These are phyloP conservation scores for Andrena camellia DNA, from an alignment of 2,888 invertebrate genomes.

Conservation along the genomic window DNA sequence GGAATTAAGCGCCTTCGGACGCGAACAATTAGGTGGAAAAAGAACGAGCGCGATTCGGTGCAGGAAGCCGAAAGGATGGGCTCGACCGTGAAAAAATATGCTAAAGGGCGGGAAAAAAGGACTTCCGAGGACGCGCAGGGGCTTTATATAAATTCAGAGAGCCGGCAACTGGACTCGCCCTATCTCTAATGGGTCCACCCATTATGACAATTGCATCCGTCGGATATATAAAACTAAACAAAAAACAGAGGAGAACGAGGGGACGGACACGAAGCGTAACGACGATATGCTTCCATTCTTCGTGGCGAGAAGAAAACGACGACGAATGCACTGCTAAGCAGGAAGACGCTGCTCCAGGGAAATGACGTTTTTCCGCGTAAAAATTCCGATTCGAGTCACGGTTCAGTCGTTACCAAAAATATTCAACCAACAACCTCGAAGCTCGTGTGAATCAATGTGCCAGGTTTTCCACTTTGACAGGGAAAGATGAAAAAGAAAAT, in stretches of 20 bases:
- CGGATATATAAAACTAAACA: constrained; percentile 70
- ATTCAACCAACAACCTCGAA: neutral
- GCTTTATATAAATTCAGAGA: constrained; percentile 77
- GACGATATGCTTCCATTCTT: constrained; percentile 24
- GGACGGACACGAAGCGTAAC: constrained; percentile 41
- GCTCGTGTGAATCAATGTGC: constrained; percentile 20
- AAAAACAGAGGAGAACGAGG: constrained; percentile 46
- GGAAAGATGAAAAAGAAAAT: constrained; percentile 2
- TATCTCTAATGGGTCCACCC: constrained; percentile 70
- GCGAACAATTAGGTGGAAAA: constrained; percentile 58
- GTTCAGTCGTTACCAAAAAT: neutral
- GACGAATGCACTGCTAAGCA: neutral
- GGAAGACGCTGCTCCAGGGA: too few species aligned
- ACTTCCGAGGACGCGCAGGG: constrained; percentile 59
- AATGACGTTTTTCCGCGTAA: neutral
- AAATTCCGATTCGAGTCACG: neutral
- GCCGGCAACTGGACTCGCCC: constrained; percentile 31
- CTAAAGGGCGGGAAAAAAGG: constrained; percentile 57
- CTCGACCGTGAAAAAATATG: constrained; percentile 65
- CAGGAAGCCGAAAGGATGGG: constrained; percentile 44
- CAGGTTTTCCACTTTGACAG: neutral
- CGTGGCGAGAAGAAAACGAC: constrained; percentile 7
- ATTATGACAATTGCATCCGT: constrained; percentile 77
- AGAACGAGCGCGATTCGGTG: constrained; percentile 39
- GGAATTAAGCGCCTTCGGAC: constrained; percentile 54